Base-by-base conservation (phyloP, 2,797 vertebrate species). In the Bradypus variegatus region DNA sequence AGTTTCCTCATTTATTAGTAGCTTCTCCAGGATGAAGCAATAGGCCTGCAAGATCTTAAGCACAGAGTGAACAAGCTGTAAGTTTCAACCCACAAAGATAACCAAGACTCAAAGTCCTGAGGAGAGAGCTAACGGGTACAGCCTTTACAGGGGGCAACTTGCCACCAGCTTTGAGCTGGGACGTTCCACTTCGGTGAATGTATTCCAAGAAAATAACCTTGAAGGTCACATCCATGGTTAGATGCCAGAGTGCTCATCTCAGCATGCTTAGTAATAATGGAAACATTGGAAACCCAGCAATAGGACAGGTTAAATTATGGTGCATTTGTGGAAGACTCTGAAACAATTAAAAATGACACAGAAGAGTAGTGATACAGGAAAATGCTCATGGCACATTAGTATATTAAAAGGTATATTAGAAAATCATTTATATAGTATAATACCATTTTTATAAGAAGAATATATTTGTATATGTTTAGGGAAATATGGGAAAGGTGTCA, bases 1-100 rank as follows among this genome's bases (percentile, higher is more conserved):
- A 2, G 99, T 99, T 96, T 99, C 99, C 87, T 99, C 99, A 0
- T 99, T 99, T 96, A 99, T 98, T 81, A 99, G 97, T 55, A 99
- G 96, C 95, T 98, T 98, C 97, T 99, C 99, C 97, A 99, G 97
- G 95, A 99, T 99, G 96, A 99, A 98, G 2, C 99, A 99, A 91
- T 99, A 99, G 0, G 99, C 99, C 93, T 99, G 98, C 90, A 99
- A 97, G 92, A 99, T 99, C 99, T 99, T 94, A 80, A 41, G 79
- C 18, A n/a, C 23, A 91, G 70, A 31, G 29, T 1, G 14, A 88
- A 58, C 45, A 15, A 73, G 92, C 69, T 45, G 27, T 89, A 6
- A 88, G 41, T 21, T 50, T 60, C 73, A 69, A 53, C 55, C 50
- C 31, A 4, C 25, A 8, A n/a, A 27, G 38, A 12, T 36, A 73